Conservation (phyloP, 2,797 vertebrate species). For the Sarcoramphus papa region DNA sequence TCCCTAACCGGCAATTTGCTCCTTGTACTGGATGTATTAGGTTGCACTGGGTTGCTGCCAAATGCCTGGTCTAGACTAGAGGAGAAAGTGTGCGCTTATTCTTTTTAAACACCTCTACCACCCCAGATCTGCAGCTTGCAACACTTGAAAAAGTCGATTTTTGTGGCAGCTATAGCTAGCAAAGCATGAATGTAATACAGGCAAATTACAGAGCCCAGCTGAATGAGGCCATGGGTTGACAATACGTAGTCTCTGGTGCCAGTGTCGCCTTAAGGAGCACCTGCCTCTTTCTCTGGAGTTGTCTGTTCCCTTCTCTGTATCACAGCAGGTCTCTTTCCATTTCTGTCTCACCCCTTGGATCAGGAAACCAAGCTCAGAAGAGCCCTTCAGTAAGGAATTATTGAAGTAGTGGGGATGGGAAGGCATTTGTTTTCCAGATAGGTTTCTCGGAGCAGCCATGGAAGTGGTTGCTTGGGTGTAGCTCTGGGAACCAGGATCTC, state of each 20-base stretch:
- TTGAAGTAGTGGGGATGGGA: not conserved
- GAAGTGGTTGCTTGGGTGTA: not conserved
- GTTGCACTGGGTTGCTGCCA: conserved; percentile 12
- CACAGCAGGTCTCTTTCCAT: not conserved
- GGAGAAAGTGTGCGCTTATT: not conserved
- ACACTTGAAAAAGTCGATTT: not conserved
- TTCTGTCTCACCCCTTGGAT: not conserved
- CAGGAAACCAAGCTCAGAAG: not conserved
- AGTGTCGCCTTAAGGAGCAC: not conserved
- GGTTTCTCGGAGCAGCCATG: not conserved
- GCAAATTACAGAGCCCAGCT: not conserved
- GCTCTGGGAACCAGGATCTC: not conserved
- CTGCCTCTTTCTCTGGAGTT: not conserved
- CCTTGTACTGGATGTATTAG: not conserved
- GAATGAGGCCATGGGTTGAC: not conserved
- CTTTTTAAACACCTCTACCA: not conserved
- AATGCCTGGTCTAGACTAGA: not conserved
- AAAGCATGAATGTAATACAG: not conserved
- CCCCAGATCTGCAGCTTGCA: not conserved
- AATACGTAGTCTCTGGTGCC: not conserved
- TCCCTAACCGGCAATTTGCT: conserved; percentile 13
- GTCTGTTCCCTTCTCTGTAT: not conserved
- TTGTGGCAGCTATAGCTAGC: not conserved
- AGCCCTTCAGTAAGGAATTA: not conserved
- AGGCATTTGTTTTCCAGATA: not conserved